phyloP scores from a whole-genome alignment of 53 echinoderm and acorn worm genomes.

The Paracentrotus lividus region DNA sequence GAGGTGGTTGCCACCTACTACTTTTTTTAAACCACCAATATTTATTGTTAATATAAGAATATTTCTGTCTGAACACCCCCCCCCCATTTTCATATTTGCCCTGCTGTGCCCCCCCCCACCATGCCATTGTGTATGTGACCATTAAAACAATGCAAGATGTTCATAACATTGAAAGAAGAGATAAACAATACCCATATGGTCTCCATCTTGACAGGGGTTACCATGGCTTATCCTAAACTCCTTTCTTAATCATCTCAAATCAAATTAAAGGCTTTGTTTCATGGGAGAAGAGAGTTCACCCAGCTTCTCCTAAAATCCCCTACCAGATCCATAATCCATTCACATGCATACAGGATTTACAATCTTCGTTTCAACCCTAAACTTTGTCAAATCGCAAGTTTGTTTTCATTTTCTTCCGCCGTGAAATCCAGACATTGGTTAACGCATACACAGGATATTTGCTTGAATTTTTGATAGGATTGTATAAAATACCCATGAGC shows the following conservation, averaged over 20 bases:
- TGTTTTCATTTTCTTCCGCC: slow-evolving; percentile 14
- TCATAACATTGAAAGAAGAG: background rate
- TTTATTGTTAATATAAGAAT: too few relatives aligned
- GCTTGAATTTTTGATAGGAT: background rate
- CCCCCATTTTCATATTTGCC: too few relatives aligned
- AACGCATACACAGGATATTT: background rate
- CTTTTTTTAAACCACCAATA: too few relatives aligned
- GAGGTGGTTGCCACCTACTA: too few relatives aligned
- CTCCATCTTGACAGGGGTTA: background rate
- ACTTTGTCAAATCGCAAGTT: background rate
- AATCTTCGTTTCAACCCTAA: background rate
- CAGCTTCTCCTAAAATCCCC: background rate
- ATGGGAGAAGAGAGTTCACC: background rate
- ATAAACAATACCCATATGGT: background rate
- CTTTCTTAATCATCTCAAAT: background rate
- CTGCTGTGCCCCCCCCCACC: too few relatives aligned
- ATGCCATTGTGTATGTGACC: too few relatives aligned
- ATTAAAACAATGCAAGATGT: background rate
- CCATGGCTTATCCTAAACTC: background rate
- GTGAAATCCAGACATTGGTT: background rate
- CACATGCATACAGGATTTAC: background rate
- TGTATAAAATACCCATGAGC: slow-evolving; percentile 2
- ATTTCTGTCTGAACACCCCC: too few relatives aligned
- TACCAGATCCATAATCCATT: background rate
- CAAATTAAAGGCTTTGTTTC: background rate